Percentiles rank a stretch among this genome's conserved stretches.
Evolutionary conservation across 2,113 vertebrate species (phyloP).

Genomic region (Galbula dea): DNA sequence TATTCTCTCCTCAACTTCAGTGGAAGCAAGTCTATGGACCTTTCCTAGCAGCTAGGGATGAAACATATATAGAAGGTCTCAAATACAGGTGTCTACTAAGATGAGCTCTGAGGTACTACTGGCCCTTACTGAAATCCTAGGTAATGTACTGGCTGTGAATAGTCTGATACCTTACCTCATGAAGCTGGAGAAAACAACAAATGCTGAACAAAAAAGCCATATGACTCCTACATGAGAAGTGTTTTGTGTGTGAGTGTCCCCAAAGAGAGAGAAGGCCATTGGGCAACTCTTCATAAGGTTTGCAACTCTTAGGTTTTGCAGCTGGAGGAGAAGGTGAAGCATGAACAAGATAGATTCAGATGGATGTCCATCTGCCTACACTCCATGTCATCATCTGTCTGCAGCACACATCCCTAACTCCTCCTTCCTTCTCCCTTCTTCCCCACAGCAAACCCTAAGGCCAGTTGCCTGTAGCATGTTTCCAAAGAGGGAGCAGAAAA

Average conservation of each 20-base stretch:
- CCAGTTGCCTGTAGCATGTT: neutral
- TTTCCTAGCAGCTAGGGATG: neutral
- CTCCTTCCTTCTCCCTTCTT: neutral
- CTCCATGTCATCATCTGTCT: neutral
- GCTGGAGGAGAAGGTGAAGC: neutral
- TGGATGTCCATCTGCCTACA: neutral
- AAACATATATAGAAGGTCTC: no score
- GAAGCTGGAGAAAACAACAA: neutral
- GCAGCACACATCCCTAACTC: neutral
- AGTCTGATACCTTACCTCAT: neutral
- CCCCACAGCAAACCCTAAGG: neutral
- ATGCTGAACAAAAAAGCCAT: neutral
- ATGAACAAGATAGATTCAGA: neutral
- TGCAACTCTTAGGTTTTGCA: neutral
- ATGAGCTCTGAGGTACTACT: neutral
- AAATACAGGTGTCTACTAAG: neutral
- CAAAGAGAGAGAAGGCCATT: neutral
- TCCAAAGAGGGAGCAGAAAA: neutral
- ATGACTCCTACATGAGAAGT: neutral
- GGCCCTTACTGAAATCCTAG: neutral
- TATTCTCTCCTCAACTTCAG: neutral
- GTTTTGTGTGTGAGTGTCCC: neutral
- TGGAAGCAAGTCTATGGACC: neutral
- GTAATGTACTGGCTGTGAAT: neutral
- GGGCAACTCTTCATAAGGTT: neutral